Evolutionary conservation across 2,888 invertebrate genomes (phyloP), one percentile per base, ranked within the genome.

Genomic region (Idaea straminata): DNA sequence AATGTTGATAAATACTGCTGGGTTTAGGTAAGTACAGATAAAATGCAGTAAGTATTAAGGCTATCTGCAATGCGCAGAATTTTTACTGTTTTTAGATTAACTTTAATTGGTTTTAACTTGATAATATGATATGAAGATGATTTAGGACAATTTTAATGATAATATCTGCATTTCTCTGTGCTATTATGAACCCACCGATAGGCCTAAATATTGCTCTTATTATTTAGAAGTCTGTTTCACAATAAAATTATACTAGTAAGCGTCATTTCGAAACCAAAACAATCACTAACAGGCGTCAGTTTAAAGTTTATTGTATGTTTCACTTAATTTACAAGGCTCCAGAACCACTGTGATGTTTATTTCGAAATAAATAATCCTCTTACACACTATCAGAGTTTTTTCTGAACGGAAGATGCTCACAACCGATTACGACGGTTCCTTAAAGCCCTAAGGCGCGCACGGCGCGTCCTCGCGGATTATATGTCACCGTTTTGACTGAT

Each of bases 401-500:
- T 91, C 88, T 86, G 85, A 88, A 90, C 88, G 87, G 88, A 89
- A 84, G 79, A 84, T 82, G 88, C 87, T 92, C 92, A 92, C 92
- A 92, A 92, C 92, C 92, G 91, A 85, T 88, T 86, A 75, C 86
- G 89, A 84, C 92, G 91, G 89, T 90, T 89, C 76, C 89, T 89
- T 83, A 91, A 74, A 83, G 91, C 91, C 87, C 87, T 86, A 78
- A 91, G 91, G 85, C 92, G 92, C 92, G 89, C 91, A 63, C 91
- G 88, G 91, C 92, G 92, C 91, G 73, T 81, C 82, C 84, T 89
- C 74, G 85, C 86, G 89, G 90, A 91, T 92, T 92, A 93, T 84
- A 93, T 92, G 71, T 93, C 93, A 34, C 93, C 93, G 78, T 93
- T 93, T 84, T 93, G 93, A 86, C 92, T 92, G 69, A 93, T 92